Evolutionary conservation across 2,113 vertebrate species (phyloP), one percentile per base, ranked within the genome.

Genomic region (Megalops atlanticus): DNA sequence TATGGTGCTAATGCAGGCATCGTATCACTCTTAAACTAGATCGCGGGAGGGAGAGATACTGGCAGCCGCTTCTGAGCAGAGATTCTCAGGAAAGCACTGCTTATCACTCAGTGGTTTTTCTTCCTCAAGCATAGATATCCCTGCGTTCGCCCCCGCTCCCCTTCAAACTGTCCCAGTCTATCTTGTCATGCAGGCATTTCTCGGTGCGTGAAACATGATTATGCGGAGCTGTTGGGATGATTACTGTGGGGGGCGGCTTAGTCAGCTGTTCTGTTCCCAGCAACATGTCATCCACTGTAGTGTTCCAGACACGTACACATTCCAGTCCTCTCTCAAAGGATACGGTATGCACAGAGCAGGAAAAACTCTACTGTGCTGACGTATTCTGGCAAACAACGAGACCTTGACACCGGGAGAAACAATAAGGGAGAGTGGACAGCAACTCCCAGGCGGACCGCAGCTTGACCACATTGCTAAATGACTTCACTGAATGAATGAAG

Each of bases 131-230:
- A 54, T 54, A 64, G 58, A 64, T 64, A n/a, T 54, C 24, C 24
- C 24, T 10, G n/a, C 8, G 11, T 64, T 64, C 24, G 31, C 7
- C 58, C n/a, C n/a, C n/a, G 24, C 31, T 31, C 58, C 58, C 58
- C 52, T 58, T 58, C 24, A 64, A n/a, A 64, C 31, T 64, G 58
- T 24, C 24, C 31, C 58, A 31, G 27, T 64, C 58, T 31, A n/a
- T 64, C 58, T 64, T 64, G 58, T 21, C 58, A 64, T 31, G 27
- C n/a, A 64, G 58, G n/a, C 58, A 64, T 64, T 64, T 64, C 58
- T 64, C 58, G 21, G n/a, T 24, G 58, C 58, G 24, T 64, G 58
- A 64, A 64, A 64, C 58, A 11, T 31, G 58, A 64, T 64, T 64
- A 31, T 31, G 58, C 31, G n/a, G 58, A 64, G 58, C 58, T 58